Conservation (phyloP, 2,797 vertebrate genomes). For the Tangara arthus region DNA sequence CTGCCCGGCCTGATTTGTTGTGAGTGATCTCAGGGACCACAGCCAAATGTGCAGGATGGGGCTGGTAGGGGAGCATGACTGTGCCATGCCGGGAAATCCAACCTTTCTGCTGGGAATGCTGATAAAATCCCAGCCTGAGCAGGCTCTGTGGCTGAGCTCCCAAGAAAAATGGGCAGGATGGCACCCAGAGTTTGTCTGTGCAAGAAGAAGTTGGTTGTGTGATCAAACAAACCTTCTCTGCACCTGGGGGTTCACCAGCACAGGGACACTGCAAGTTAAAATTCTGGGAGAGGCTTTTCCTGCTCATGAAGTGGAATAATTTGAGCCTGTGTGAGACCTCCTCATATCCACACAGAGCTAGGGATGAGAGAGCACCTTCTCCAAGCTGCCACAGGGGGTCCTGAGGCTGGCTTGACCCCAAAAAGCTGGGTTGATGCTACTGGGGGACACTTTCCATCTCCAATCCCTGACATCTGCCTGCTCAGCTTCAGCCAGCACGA, state of each 20-base stretch:
- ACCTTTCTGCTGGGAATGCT: neutral
- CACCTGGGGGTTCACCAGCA: neutral
- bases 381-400: neutral
- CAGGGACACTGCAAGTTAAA: neutral
- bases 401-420: neutral
- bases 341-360: neutral
- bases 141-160: neutral
- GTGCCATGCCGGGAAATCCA: neutral
- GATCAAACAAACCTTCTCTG: neutral
- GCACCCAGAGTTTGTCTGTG: neutral
- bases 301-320: neutral
- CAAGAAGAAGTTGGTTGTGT: rapidly evolving
- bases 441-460: neutral
- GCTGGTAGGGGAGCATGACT: neutral
- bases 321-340: neutral
- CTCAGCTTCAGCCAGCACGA: neutral
- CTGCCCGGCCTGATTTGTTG: neutral
- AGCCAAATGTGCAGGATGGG: neutral
- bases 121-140: neutral
- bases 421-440: neutral
- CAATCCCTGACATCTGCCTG: neutral
- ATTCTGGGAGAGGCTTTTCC: neutral
- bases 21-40: neutral
- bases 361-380: neutral
- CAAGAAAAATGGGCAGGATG: neutral